A percentile compares a stretch with the other conserved stretches of the same genome.
Evolutionary conservation across 2,797 vertebrate species (phyloP).

Genomic region (Dallia pectoralis): DNA sequence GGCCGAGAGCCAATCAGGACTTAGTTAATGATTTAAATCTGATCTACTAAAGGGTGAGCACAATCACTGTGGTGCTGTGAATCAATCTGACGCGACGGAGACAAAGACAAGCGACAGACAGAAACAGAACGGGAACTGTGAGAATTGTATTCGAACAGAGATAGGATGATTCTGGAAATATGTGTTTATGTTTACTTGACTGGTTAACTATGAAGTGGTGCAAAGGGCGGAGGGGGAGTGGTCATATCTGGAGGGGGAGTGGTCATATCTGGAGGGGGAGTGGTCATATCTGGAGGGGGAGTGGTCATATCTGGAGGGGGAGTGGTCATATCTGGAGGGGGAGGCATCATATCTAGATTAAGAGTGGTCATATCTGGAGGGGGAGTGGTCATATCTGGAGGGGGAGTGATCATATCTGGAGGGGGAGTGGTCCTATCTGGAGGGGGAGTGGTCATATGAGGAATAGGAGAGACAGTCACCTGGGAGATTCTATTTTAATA

Average conservation of each 20-base stretch:
- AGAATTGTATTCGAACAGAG: too few relatives aligned
- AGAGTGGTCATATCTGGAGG: too few relatives aligned
- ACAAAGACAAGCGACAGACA: neutral
- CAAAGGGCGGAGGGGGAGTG: constrained; percentile 17
- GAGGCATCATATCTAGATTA: too few relatives aligned
- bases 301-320: too few relatives aligned
- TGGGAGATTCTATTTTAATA: neutral
- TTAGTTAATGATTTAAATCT: too few relatives aligned
- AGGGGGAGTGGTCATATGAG: too few relatives aligned
- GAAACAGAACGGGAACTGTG: neutral
- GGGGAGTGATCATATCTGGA: neutral
- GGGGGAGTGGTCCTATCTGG: too few relatives aligned
- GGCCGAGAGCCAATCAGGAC: too few relatives aligned
- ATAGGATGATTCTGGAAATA: neutral
- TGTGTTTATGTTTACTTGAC: constrained; percentile 4
- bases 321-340: too few relatives aligned
- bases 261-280: too few relatives aligned
- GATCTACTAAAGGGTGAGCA: too few relatives aligned
- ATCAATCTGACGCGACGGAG: neutral
- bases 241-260: too few relatives aligned
- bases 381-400: neutral
- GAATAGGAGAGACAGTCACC: neutral
- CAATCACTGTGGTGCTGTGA: neutral
- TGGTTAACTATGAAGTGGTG: constrained; percentile 17
- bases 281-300: constrained; percentile 6